Conservation (phyloP, 2,797 vertebrate genomes). For the Clamator glandarius region DNA sequence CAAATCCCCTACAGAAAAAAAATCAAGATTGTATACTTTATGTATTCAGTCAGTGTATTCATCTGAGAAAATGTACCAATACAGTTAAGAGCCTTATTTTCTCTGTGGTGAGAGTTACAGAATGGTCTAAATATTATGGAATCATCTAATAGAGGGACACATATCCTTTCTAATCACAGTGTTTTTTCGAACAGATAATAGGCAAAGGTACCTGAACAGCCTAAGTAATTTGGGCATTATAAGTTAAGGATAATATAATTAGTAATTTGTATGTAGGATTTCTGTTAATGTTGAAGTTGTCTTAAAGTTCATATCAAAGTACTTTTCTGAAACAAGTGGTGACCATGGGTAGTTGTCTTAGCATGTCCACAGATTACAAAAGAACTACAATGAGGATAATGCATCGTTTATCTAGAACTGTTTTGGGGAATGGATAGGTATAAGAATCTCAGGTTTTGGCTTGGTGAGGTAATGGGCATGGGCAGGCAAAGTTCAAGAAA, state of each 20-base stretch:
- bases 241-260: neutral
- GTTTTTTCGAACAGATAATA: neutral
- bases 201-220: neutral
- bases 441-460: neutral
- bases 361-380: neutral
- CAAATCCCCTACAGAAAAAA: neutral
- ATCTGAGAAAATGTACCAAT: neutral
- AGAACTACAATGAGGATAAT: neutral
- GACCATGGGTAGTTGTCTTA: neutral
- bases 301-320: neutral
- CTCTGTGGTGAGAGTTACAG: neutral
- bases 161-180: neutral
- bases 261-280: neutral
- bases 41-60: neutral
- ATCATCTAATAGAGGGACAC: neutral
- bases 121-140: neutral
- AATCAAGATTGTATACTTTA: accelerated
- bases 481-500: neutral
- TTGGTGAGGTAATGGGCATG: neutral
- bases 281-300: neutral
- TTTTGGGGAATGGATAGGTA: neutral
- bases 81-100: neutral
- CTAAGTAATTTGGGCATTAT: neutral
- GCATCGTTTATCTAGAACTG: neutral
- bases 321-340: neutral